Base-by-base conservation (phyloP, 2,113 vertebrate species). In the Scophthalmus maximus region DNA sequence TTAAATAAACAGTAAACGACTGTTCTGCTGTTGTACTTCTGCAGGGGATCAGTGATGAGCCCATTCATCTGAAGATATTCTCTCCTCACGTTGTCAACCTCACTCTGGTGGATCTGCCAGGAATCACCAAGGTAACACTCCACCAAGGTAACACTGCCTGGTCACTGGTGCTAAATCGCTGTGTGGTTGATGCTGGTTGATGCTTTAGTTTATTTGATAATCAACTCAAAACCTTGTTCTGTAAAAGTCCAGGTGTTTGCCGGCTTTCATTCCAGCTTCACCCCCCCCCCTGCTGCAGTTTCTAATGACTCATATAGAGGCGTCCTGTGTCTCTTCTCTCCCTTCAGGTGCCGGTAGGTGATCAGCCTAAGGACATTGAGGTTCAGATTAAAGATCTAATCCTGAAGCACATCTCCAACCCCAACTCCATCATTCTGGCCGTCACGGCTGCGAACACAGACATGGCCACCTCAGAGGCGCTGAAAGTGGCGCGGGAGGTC, bases 391-490 rank as follows among this genome's bases (percentile, higher is more conserved):
- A 95, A 85, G 97, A 99, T 78, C 92, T 99, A 42, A 99, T 99
- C 79, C 91, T 98, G 68, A 95, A 97, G 49, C 97, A 98, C 92
- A 99, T 99, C 92, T 95, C 96, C 68, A 99, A 99, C 81, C 97
- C 97, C 23, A 99, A 99, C 92, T 96, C 96, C 79, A 98, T 99
- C 86, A 99, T 99, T 81, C 89, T 99, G 49, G 96, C 98, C 3
- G 98, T 99, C 73, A 98, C 97, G 0, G 98, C 98, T 18, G 98
- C 98, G 5, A 99, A 99, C 89, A 99, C 98, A 5, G 98, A 99
- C 84, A 99, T 99, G 98, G 98, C 97, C 62, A 99, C 97, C 36
- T 99, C 98, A 0, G 98, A 99, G 89, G 96, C 98, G 0, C 95
- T 99, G 18, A 99, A 99, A 91, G 96, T 99, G 78, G 95, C 98